Percentiles rank a stretch among this genome's conserved stretches.
Conservation (phyloP, 2,797 vertebrate genomes). For the Epinephelus awoara region DNA sequence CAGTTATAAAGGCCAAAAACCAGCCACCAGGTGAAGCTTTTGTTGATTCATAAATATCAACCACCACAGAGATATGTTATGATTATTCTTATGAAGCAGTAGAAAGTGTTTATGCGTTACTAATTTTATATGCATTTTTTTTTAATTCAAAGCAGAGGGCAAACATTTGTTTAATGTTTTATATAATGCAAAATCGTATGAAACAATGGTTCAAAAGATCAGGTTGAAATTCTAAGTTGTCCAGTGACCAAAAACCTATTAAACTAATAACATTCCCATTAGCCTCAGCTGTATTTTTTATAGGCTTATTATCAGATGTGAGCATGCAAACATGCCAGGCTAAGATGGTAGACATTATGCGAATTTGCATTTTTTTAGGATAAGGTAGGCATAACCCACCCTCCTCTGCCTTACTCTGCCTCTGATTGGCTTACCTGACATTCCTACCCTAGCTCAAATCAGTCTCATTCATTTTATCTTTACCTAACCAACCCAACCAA, state of each 20-base stretch:
- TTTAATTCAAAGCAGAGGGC: neutral
- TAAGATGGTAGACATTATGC: neutral
- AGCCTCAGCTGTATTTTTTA: neutral
- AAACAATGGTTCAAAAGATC: neutral
- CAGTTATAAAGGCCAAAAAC: neutral
- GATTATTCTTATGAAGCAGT: neutral
- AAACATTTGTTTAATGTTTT: neutral
- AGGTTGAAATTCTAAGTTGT: neutral
- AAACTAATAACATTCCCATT: neutral
- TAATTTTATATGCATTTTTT: neutral
- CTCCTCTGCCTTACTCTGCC: too few relatives aligned
- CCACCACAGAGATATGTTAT: neutral
- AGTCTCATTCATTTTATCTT: too few relatives aligned
- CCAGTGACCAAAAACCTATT: neutral
- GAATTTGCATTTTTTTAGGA: too few relatives aligned
- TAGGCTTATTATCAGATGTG: neutral
- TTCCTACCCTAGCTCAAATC: too few relatives aligned
- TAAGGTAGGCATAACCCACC: too few relatives aligned
- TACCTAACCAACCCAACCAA: too few relatives aligned
- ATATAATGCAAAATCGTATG: neutral
- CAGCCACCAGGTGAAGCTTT: neutral
- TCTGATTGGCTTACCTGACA: too few relatives aligned
- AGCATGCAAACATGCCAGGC: neutral
- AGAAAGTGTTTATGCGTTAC: neutral
- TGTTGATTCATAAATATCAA: neutral